phyloP scores from a whole-genome alignment of 2,797 vertebrate genomes.

The Sebastes steindachneri region DNA sequence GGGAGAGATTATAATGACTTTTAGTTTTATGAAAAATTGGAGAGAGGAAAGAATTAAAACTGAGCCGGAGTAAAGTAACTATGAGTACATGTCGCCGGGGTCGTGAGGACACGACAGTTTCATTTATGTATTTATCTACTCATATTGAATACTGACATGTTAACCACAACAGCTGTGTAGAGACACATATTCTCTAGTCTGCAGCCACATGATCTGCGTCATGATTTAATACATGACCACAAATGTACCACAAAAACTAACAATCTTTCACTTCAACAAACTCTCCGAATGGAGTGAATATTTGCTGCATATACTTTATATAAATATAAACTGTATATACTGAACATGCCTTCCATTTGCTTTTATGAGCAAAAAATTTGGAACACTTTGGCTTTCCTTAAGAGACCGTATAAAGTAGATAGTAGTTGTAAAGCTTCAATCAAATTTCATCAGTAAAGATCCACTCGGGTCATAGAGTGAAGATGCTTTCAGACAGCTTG shows the following conservation, averaged over 20 bases:
- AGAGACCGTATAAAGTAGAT: neutral
- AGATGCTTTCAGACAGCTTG: neutral
- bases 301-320: neutral
- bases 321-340: neutral
- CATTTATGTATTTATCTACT: neutral
- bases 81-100: neutral
- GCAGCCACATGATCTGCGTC: neutral
- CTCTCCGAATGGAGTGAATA: neutral
- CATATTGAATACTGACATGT: neutral
- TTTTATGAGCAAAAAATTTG: neutral
- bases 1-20: conserved; percentile 68
- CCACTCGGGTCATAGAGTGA: neutral
- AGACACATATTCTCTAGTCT: neutral
- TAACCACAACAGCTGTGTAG: neutral
- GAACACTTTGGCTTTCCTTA: neutral
- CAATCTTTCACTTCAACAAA: neutral
- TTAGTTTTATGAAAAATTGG: conserved; percentile 69
- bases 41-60: conserved; percentile 20
- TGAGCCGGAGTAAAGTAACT: neutral
- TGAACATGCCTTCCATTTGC: neutral
- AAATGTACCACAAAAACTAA: neutral
- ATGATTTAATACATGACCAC: neutral
- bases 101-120: neutral
- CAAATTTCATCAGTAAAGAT: neutral
- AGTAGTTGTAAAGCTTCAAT: neutral